Evolutionary conservation across 2,888 invertebrate genomes (phyloP).

Genomic region (Meiosimyza platycephala): DNA sequence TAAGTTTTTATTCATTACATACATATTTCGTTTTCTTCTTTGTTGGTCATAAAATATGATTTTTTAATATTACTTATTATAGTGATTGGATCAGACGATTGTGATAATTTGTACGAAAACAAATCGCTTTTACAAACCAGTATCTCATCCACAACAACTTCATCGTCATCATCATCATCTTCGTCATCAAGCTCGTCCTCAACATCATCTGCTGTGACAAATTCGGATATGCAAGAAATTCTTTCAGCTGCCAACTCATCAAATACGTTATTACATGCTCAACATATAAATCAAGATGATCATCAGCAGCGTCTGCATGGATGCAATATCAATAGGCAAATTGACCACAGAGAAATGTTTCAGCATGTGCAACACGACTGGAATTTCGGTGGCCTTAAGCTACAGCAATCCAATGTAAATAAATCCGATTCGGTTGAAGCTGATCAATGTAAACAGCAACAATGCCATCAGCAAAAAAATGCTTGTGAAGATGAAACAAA

Average conservation of each 20-base stretch:
- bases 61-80: constrained; percentile 3
- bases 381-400: constrained; percentile 63
- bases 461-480: constrained; percentile 30
- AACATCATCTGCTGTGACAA: constrained; percentile 50
- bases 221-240: constrained; percentile 53
- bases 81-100: constrained; percentile 50
- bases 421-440: not conserved
- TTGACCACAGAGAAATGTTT: constrained; percentile 55
- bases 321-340: constrained; percentile 29
- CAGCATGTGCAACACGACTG: constrained; percentile 66
- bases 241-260: constrained; percentile 49
- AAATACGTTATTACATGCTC: constrained; percentile 42
- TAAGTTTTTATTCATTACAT: no score
- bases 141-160: constrained; percentile 50
- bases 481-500: not conserved
- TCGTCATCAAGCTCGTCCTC: constrained; percentile 53
- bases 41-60: not conserved
- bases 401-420: constrained; percentile 37
- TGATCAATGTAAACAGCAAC: constrained; percentile 1
- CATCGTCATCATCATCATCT: constrained; percentile 56
- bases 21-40: no score
- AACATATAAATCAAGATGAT: constrained; percentile 40
- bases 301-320: constrained; percentile 29
- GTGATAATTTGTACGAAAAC: constrained; percentile 55
- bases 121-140: constrained; percentile 45